Evolutionary conservation across 2,113 vertebrate genomes (phyloP).

Genomic region (Jacana jacana): DNA sequence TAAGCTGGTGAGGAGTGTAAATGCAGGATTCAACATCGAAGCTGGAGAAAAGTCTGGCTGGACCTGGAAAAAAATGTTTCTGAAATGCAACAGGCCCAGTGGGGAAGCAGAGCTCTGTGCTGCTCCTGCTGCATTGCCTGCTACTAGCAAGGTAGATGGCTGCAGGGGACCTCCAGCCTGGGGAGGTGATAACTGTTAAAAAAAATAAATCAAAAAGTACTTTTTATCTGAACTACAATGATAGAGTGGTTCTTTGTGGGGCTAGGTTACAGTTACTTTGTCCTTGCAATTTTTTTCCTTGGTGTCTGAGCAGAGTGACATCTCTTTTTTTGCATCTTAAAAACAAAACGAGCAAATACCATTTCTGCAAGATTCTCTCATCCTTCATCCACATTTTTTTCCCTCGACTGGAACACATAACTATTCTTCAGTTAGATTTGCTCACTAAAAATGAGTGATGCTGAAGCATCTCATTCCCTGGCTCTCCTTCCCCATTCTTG

Average conservation of each 20-base stretch:
- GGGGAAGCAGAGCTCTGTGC: not conserved
- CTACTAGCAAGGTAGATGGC: not conserved
- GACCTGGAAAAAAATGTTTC: not conserved
- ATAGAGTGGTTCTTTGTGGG: not conserved
- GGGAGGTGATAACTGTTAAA: not conserved
- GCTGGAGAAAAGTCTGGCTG: not conserved
- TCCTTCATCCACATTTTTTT: not conserved
- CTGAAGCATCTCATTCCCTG: not conserved
- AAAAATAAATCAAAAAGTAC: not conserved
- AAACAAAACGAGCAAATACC: not conserved
- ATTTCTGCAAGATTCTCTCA: not conserved
- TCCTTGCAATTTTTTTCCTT: not conserved
- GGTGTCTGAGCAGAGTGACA: not conserved
- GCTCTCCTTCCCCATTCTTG: not conserved
- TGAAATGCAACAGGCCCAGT: not conserved
- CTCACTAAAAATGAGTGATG: not conserved
- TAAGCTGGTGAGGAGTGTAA: not conserved
- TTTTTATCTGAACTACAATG: not conserved
- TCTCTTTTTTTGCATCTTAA: not conserved
- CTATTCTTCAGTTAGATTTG: not conserved
- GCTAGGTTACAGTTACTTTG: not conserved
- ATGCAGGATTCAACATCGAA: not conserved
- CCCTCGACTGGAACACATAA: not conserved
- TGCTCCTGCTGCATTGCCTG: fast-evolving
- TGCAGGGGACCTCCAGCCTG: not conserved